phyloP scores from a whole-genome alignment of 2,113 vertebrate species.

The Cebus imitator region DNA sequence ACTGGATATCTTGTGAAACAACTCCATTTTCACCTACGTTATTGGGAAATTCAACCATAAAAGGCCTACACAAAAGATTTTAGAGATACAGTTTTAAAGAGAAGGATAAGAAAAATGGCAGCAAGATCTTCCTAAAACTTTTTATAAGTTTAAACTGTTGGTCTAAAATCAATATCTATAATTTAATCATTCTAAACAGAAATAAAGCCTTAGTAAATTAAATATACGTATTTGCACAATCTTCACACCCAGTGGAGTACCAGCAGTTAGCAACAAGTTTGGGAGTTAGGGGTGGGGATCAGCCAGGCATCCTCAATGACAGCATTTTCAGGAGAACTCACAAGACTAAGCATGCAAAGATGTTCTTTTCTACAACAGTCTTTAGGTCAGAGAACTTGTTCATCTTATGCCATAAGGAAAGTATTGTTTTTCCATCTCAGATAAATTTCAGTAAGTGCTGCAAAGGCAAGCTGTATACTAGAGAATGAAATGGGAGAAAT shows the following conservation, averaged over 20 bases:
- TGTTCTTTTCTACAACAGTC: background rate
- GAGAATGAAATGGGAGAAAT: background rate
- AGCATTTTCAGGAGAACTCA: background rate
- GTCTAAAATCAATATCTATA: background rate
- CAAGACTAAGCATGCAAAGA: background rate
- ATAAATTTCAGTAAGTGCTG: background rate
- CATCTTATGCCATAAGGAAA: background rate
- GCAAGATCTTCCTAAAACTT: background rate
- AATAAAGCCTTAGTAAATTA: background rate
- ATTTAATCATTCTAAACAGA: background rate
- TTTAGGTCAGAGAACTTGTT: background rate
- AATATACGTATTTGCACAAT: background rate
- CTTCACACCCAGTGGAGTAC: rapidly evolving
- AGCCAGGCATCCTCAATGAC: too few species aligned
- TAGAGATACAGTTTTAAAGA: background rate
- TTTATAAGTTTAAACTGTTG: background rate
- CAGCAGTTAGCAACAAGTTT: background rate
- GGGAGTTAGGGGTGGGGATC: background rate
- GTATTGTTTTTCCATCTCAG: background rate
- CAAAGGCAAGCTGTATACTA: background rate
- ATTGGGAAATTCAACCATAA: background rate
- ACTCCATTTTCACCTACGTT: background rate
- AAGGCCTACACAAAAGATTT: background rate
- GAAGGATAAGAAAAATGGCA: background rate
- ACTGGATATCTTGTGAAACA: background rate